A percentile compares a stretch with the other conserved stretches of the same genome.
These are phyloP conservation scores for Solea solea DNA, from an alignment of 2,113 vertebrate species.

Conservation along the genomic window DNA sequence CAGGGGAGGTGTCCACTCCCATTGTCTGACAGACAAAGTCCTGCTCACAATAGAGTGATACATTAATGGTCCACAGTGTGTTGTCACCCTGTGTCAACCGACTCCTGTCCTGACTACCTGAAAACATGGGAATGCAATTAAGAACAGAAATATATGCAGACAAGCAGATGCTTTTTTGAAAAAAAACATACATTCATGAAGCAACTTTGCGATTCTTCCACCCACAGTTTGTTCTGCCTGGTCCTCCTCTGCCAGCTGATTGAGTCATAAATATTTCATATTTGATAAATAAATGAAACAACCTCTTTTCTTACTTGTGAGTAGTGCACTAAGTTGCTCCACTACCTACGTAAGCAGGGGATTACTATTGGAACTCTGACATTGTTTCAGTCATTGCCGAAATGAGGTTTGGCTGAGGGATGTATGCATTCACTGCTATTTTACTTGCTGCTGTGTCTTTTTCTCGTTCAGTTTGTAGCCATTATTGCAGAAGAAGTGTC, in stretches of 20 bases:
- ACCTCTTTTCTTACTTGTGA: slow-evolving; percentile 71
- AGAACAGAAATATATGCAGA: slow-evolving; percentile 56
- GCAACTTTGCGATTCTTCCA: slow-evolving; percentile 63
- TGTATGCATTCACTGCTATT: slow-evolving; percentile 33
- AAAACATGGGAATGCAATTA: slow-evolving; percentile 65
- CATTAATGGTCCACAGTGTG: slow-evolving; percentile 41
- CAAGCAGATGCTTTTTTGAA: slow-evolving; percentile 56
- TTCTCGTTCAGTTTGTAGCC: slow-evolving; percentile 20
- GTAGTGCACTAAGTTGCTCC: slow-evolving; percentile 42
- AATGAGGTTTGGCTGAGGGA: slow-evolving; percentile 44
- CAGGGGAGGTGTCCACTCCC: slow-evolving; percentile 21
- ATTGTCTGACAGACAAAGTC: slow-evolving; percentile 22
- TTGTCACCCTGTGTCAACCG: slow-evolving; percentile 47
- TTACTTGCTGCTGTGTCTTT: slow-evolving; percentile 11
- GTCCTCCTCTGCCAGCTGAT: slow-evolving; percentile 67
- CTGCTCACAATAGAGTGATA: slow-evolving; percentile 30
- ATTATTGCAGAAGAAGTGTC: background rate
- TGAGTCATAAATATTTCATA: slow-evolving; percentile 78
- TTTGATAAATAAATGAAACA: slow-evolving; percentile 81
- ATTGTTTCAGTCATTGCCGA: slow-evolving; percentile 30
- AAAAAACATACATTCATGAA: slow-evolving; percentile 59
- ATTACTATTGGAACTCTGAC: slow-evolving; percentile 47
- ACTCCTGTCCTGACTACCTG: slow-evolving; percentile 42
- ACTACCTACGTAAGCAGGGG: slow-evolving; percentile 47
- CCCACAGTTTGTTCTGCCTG: slow-evolving; percentile 67